These are phyloP conservation scores for Rhyzopertha dominica DNA, from an alignment of 1,140 invertebrate genomes.

Conservation along the genomic window DNA sequence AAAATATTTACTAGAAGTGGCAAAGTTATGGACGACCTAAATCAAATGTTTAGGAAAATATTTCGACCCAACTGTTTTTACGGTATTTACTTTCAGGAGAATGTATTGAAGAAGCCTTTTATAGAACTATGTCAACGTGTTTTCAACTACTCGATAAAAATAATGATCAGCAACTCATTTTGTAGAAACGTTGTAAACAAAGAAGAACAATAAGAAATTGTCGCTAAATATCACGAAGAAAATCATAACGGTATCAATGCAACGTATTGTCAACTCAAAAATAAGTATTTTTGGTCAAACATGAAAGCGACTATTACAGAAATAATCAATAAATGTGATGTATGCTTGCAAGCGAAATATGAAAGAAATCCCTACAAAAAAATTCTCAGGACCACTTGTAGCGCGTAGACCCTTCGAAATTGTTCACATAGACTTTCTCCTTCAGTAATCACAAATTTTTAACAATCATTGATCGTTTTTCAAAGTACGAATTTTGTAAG, in stretches of 20 bases:
- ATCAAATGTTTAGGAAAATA: neutral
- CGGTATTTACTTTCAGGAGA: neutral
- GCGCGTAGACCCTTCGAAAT: no score
- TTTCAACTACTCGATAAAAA: neutral
- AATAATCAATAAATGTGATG: no score
- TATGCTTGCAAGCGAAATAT: no score
- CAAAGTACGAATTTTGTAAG: no score
- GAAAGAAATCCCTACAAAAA: no score
- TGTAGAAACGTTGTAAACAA: neutral
- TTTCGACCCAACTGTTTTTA: neutral
- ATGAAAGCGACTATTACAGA: conserved; percentile 5
- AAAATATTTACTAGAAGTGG: neutral
- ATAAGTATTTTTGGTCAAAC: conserved; percentile 3
- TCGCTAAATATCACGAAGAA: conserved; percentile 1
- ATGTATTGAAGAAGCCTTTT: neutral
- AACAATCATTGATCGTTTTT: no score
- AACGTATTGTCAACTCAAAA: neutral
- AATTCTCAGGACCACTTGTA: no score
- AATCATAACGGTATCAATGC: conserved; percentile 7
- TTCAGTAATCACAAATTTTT: no score
- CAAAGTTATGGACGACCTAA: neutral
- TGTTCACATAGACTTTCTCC: no score
- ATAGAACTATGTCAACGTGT: neutral
- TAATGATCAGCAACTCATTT: neutral
- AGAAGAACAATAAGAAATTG: conserved; percentile 1